Percentiles rank a stretch among this genome's conserved stretches.
phyloP scores from a whole-genome alignment of 2,113 vertebrate species.

The Toxostoma redivivum region DNA sequence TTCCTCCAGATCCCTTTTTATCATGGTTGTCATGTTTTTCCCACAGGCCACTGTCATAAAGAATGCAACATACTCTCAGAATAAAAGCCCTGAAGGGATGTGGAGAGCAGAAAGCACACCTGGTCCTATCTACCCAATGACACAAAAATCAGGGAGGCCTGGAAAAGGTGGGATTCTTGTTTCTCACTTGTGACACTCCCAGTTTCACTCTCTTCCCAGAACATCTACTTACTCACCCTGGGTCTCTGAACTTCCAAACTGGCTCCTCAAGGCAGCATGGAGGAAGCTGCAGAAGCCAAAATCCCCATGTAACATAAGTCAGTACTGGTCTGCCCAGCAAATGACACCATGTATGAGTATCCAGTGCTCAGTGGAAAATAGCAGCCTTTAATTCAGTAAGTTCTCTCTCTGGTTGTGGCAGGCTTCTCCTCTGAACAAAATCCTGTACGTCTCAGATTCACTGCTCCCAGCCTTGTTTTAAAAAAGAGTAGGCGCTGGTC shows the following conservation, averaged over 20 bases:
- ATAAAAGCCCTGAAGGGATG: background rate
- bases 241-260: background rate
- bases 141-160: background rate
- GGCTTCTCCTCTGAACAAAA: background rate
- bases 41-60: background rate
- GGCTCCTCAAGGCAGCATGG: background rate
- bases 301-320: background rate
- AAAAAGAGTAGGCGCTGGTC: background rate
- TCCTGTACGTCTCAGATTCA: background rate
- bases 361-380: background rate
- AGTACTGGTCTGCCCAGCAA: background rate
- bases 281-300: background rate
- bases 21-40: background rate
- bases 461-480: background rate
- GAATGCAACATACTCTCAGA: background rate
- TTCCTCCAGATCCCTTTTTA: background rate
- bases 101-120: background rate
- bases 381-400: background rate
- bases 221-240: background rate
- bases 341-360: background rate
- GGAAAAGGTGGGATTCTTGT: background rate
- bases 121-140: background rate
- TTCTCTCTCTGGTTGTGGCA: background rate
- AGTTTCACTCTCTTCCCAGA: background rate
- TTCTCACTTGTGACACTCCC: background rate